These are phyloP conservation scores for Dendrocopos noguchii DNA, from an alignment of 2,113 vertebrate genomes.

Conservation along the genomic window DNA sequence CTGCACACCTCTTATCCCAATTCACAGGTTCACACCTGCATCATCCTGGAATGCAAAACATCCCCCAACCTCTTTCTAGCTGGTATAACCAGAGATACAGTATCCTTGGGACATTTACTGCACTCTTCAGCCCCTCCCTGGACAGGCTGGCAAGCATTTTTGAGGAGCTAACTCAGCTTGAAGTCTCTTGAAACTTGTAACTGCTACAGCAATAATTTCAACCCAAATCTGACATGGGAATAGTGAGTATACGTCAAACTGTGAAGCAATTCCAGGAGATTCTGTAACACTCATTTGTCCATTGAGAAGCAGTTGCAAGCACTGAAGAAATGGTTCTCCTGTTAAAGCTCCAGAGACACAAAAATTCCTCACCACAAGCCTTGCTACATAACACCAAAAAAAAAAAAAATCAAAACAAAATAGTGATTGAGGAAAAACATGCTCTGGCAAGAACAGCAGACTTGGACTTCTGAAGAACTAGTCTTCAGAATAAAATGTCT, in stretches of 20 bases:
- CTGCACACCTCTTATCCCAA: too few relatives aligned
- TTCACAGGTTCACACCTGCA: neutral
- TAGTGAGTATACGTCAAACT: neutral
- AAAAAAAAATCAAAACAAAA: conserved; percentile 3
- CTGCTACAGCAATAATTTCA: conserved; percentile 11
- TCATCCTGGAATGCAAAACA: neutral
- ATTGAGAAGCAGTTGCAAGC: conserved; percentile 38
- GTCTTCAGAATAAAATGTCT: neutral
- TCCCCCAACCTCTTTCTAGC: neutral
- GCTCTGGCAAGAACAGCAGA: neutral
- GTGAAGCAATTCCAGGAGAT: conserved; percentile 35
- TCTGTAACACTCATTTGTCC: neutral
- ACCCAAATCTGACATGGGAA: conserved; percentile 4
- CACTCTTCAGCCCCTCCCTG: neutral
- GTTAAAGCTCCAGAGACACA: conserved; percentile 11
- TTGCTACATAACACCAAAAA: conserved; percentile 21
- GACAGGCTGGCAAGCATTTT: neutral
- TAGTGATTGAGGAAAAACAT: conserved; percentile 34
- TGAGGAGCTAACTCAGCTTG: neutral
- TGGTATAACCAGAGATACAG: neutral
- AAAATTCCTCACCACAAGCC: conserved; percentile 47
- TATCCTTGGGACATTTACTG: neutral
- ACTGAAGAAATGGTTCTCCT: conserved; percentile 3
- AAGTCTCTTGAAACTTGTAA: neutral
- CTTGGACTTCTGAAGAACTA: neutral